Percentiles rank a stretch among this genome's conserved stretches.
phyloP scores from a whole-genome alignment of 2,888 invertebrate species.

The Aphidius colemani region DNA sequence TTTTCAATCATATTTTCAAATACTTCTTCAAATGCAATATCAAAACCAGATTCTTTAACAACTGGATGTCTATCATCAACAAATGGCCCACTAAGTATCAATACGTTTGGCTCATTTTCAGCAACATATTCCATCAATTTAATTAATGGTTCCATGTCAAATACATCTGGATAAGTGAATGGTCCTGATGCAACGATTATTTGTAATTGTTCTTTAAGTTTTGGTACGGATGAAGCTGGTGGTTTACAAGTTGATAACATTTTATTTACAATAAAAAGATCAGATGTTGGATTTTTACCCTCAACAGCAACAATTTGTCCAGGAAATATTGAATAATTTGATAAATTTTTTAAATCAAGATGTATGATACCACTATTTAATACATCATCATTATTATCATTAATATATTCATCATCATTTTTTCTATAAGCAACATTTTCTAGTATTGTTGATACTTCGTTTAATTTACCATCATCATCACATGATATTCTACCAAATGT shows the following conservation, averaged over 20 bases:
- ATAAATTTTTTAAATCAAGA: conserved; percentile 63
- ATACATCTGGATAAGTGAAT: conserved; percentile 74
- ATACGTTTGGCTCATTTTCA: conserved; percentile 75
- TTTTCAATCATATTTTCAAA: conserved; percentile 75
- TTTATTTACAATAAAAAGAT: conserved; percentile 70
- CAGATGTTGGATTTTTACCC: conserved; percentile 75
- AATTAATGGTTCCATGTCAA: conserved; percentile 79
- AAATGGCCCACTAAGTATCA: conserved; percentile 85
- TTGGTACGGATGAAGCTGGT: conserved; percentile 58
- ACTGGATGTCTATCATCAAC: conserved; percentile 52
- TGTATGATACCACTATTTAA: conserved; percentile 28
- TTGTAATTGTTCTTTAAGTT: conserved; percentile 58
- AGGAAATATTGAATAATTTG: conserved; percentile 74
- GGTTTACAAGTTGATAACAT: conserved; percentile 66
- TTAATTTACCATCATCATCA: conserved; percentile 66
- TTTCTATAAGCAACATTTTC: conserved; percentile 22
- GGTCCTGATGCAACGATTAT: conserved; percentile 83
- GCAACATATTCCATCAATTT: conserved; percentile 74
- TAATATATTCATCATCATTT: background rate
- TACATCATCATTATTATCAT: background rate
- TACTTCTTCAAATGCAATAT: conserved; percentile 71
- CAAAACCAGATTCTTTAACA: background rate
- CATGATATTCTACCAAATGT: conserved; percentile 77
- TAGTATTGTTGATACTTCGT: conserved; percentile 33
- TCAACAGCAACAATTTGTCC: conserved; percentile 79